A percentile compares a stretch with the other conserved stretches of the same genome.
Conservation (phyloP, 2,797 vertebrate species). For the Rhodeus uyekii region DNA sequence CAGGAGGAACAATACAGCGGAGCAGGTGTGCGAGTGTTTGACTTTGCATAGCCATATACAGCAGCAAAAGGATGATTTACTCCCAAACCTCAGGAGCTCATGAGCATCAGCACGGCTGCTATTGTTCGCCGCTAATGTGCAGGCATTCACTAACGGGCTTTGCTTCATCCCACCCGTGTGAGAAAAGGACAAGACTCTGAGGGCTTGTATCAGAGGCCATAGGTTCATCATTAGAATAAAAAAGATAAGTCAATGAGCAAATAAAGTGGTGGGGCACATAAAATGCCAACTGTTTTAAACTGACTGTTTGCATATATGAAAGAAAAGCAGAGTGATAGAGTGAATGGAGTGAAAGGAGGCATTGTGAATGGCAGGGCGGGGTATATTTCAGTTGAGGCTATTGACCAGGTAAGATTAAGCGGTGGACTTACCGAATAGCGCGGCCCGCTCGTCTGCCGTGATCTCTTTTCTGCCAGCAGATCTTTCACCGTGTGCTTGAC, state of each 20-base stretch:
- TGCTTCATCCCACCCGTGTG: constrained; percentile 55
- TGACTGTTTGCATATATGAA: constrained; percentile 66
- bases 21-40: constrained; percentile 76
- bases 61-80: constrained; percentile 58
- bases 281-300: constrained; percentile 70
- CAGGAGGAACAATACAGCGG: constrained; percentile 68
- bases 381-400: constrained; percentile 38
- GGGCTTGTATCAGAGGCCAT: constrained; percentile 57
- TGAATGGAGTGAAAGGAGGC: constrained; percentile 30
- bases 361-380: constrained; percentile 18
- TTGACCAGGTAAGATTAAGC: constrained; percentile 24
- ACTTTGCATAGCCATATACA: constrained; percentile 79
- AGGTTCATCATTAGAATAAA: constrained; percentile 67
- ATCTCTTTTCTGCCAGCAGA: constrained; percentile 92
- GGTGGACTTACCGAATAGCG: constrained; percentile 81
- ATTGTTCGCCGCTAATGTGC: constrained; percentile 68
- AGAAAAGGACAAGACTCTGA: constrained; percentile 50
- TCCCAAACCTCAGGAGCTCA: constrained; percentile 50
- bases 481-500: constrained; percentile 98
- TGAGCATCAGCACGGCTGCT: constrained; percentile 52
- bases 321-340: constrained; percentile 29
- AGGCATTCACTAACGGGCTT: constrained; percentile 75
- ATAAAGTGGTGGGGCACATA: constrained; percentile 64
- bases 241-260: constrained; percentile 68
- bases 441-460: constrained; percentile 80